Evolutionary conservation across 1,140 invertebrate genomes (phyloP), one percentile per base, ranked within the genome.

Genomic region (Psix sp.): DNA sequence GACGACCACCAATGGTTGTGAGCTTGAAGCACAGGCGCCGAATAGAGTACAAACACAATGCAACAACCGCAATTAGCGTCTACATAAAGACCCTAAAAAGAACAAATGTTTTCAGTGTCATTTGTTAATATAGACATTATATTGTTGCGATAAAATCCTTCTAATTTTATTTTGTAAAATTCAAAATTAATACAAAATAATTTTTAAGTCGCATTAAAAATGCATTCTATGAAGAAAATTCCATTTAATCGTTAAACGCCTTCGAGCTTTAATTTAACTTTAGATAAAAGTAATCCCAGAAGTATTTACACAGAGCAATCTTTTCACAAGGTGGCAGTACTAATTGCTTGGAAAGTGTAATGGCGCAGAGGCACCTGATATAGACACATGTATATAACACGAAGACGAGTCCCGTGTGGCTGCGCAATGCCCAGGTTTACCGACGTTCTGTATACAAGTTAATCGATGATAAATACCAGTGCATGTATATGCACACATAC

Each of bases 391-490:
- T 71, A 72, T 68, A 70, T 59, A 75, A 65, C 65, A 54, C 59
- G 43, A 63, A 40, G 59, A 77, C 46, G 72, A 77, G 66, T 77
- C 77, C 77, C 77, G 68, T 73, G 77, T 77, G 77, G 66, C 68
- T 68, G 68, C 48, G 51, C 63, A 51, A 72, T 70, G 49, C 49
- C 62, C 52, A 66, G 42, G 60, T 72, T 63, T 68, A 70, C 60
- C 52, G 56, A 71, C 45, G 21, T 65, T 54, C 67, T 68, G 76
- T 74, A 75, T 77, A 73, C 65, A 42, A 76, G 76, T 79, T 85
- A 85, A 84, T 86, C 82, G 83, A 84, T 86, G 82, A 85, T 83
- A 86, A 86, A 86, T 85, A 78, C 82, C 78, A 73, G 49, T 38
- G 60, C 56, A 56, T 59, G 6, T 11, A 62, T 75, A 60, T 60